Conservation (phyloP, 2,888 invertebrate genomes). For the Thereva nobilitata region DNA sequence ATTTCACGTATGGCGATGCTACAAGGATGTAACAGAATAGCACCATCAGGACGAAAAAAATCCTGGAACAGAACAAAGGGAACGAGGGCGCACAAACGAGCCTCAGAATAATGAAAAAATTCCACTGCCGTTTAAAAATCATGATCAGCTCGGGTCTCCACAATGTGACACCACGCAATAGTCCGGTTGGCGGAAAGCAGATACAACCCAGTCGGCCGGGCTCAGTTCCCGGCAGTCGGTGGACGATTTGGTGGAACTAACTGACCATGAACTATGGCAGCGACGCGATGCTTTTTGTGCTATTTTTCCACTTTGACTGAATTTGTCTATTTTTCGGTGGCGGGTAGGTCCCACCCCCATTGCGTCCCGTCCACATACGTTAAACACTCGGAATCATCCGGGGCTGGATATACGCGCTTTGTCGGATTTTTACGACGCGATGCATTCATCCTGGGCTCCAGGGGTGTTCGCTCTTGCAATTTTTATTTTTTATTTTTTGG, state of each 20-base stretch:
- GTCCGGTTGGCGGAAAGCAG: conserved; percentile 27
- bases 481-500: conserved; percentile 16
- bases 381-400: conserved; percentile 14
- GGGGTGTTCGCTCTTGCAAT: conserved; percentile 9
- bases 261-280: conserved; percentile 42
- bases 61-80: neutral
- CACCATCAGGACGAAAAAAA: conserved; percentile 12
- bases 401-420: conserved; percentile 9
- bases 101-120: conserved; percentile 39
- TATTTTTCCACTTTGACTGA: conserved; percentile 31
- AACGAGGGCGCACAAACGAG: conserved; percentile 14
- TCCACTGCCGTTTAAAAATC: conserved; percentile 41
- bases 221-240: conserved; percentile 26
- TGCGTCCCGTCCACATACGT: neutral
- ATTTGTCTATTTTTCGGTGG: conserved; percentile 24
- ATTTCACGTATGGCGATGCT: conserved; percentile 13
- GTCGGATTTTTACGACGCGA: conserved; percentile 30
- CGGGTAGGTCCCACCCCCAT: conserved; percentile 6
- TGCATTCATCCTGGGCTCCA: conserved; percentile 22
- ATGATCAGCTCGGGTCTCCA: conserved; percentile 41
- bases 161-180: conserved; percentile 41
- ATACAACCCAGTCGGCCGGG: too few relatives aligned
- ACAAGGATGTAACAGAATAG: conserved; percentile 9
- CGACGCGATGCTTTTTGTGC: conserved; percentile 26
- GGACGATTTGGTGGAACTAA: conserved; percentile 41